Evolutionary conservation across 2,797 vertebrate species (phyloP), one percentile per base, ranked within the genome.

Genomic region (Pantherophis vulpinus): DNA sequence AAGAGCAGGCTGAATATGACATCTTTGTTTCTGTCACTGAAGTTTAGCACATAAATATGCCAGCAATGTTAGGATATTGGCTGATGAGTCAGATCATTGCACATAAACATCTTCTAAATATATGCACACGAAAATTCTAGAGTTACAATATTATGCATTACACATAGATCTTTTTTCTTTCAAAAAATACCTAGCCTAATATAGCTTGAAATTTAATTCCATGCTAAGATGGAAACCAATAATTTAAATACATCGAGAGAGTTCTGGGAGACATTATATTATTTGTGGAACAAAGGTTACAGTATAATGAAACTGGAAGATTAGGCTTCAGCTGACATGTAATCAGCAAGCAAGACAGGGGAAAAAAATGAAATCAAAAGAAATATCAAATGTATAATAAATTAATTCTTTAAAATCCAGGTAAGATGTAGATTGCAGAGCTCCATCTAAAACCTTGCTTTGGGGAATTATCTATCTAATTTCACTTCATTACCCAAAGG

Each of bases 401-500:
- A 58, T 89, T 86, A 58, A 61, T 87, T 70, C n/a, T 56, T 88
- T 63, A 23, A 51, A 61, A 54, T 2, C 37, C 79, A 91, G 29
- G 27, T 29, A 63, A 89, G 29, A 18, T 37, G 13, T 25, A 87
- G 37, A 32, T 59, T 47, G 79, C 42, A 37, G 10, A 32, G 59
- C n/a, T 1, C 0, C 61, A 79, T 74, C 94, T 87, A 93, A 61
- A 91, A 90, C 92, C 9, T 47, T 32, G 88, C 59, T 93, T 89
- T 59, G 91, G 59, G 58, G 89, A 93, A 91, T 9, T 37, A 94
- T 94, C 88, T 89, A 83, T 92, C 91, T 87, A 58, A 83, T 94
- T 95, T 90, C 59, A 93, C 47, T 47, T 94, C 93, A 93, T 96
- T 93, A 95, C 29, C 83, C 93, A 86, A 14, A n/a, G 94, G 66